Percentiles rank a stretch among this genome's conserved stretches.
Conservation (phyloP, 2,113 vertebrate genomes). For the Brachyhypopomus occidentalis region DNA sequence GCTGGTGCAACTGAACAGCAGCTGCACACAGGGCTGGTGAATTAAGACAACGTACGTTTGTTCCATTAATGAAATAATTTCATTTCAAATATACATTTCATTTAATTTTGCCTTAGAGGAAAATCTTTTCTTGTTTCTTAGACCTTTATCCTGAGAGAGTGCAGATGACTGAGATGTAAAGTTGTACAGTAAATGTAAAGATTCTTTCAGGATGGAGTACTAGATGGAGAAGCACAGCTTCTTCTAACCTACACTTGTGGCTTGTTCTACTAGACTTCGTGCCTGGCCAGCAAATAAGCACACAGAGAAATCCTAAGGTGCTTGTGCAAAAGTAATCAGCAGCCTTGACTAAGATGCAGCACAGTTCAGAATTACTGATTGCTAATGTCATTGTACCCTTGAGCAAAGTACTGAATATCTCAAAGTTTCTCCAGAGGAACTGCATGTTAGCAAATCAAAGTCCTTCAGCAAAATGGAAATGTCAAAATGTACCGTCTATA, state of each 20-base stretch:
- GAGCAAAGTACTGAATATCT: constrained; percentile 6
- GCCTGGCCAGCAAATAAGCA: not conserved
- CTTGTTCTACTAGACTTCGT: too few species aligned
- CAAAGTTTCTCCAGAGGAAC: not conserved
- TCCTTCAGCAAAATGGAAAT: not conserved
- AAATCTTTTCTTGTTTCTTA: not conserved
- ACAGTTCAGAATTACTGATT: not conserved
- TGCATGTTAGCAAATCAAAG: not conserved
- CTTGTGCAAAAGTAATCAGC: not conserved
- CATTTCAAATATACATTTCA: not conserved
- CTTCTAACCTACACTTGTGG: not conserved
- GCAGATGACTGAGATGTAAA: not conserved
- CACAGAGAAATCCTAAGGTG: not conserved
- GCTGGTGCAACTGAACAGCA: constrained; percentile 18
- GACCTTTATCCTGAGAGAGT: not conserved
- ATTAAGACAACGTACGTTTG: constrained; percentile 13
- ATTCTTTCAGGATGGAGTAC: not conserved
- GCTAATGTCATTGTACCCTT: not conserved
- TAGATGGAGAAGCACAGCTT: not conserved
- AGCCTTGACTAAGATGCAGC: not conserved
- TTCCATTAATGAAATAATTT: constrained; percentile 27
- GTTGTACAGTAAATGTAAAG: not conserved
- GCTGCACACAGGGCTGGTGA: constrained; percentile 20
- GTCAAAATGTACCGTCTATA: not conserved
- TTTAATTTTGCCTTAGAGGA: constrained; percentile 17